Evolutionary conservation across 1,140 invertebrate genomes (phyloP), one percentile per base, ranked within the genome.

Genomic region (Penaeus japonicus): DNA sequence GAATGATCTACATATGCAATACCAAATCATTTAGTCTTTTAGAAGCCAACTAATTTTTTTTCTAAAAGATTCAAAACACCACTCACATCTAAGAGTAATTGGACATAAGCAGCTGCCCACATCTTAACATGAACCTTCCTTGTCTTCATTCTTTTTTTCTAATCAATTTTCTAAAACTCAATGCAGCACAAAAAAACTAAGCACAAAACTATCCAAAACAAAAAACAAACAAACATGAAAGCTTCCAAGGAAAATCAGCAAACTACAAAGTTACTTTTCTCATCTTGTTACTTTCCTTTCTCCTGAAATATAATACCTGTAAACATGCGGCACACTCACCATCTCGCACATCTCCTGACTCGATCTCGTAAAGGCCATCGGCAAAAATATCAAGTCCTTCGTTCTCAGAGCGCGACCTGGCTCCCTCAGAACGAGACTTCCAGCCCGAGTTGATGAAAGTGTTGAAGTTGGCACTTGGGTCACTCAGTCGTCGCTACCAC

Each of bases 391-490:
- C 97, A 27, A 97, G 94, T 12, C 96, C 96, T 93, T 98, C 97
- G 92, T 97, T 97, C 93, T 98, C 97, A 20, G 97, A 98, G 89
- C 97, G 95, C 65, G 97, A 96, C 92, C 97, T 97, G 3, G 93
- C 92, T 15, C 92, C 93, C 55, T 92, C 92, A 87, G 93, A 84
- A 18, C 87, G 89, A 35, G 87, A 90, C 62, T 92, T 81, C 94
- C 92, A 78, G 91, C 92, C 77, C 91, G 92, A 39, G 54, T 96
- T 95, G 17, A 96, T 95, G 92, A 96, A 98, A 91, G 96, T 97
- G 92, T 97, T 96, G n/a, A 98, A 93, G 93, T 98, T 98, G 22
- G 97, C 95, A 92, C 97, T 98, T 4, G 98, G 97, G 93, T 99
- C 98, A 92, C 97, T 98, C 90, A 98, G 94, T 62, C 97, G 94